Conservation (phyloP, 2,797 vertebrate genomes). For the Alectoris magna region DNA sequence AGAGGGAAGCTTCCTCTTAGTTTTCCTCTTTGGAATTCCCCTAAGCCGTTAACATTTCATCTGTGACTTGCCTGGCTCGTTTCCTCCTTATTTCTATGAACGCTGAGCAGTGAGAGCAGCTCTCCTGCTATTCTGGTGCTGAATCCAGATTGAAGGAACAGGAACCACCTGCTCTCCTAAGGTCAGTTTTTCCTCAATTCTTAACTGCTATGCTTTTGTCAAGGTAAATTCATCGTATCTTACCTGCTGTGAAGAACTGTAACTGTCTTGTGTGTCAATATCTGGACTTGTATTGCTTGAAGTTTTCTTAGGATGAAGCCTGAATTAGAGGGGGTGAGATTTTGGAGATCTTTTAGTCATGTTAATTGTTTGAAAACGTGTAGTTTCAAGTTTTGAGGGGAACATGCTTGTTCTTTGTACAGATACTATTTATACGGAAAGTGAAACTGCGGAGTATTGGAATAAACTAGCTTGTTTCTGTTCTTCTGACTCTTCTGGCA, state of each 20-base stretch:
- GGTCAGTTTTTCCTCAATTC: conserved; percentile 40
- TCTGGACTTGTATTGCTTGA: neutral
- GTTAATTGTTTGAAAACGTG: neutral
- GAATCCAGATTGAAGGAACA: neutral
- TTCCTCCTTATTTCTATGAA: conserved; percentile 50
- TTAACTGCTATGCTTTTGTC: neutral
- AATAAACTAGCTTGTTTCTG: neutral
- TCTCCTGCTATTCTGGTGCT: neutral
- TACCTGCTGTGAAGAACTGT: neutral
- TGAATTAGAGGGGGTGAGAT: neutral
- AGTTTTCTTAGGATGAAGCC: neutral
- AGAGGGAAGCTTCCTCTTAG: conserved; percentile 6
- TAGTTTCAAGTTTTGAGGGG: neutral
- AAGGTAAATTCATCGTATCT: neutral
- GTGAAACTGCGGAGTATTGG: neutral
- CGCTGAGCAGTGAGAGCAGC: neutral
- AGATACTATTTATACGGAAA: neutral
- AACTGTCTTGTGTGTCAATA: neutral
- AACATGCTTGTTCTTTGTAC: fast-evolving
- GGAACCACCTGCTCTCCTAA: neutral
- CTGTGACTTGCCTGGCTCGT: neutral
- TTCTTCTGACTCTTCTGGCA: neutral
- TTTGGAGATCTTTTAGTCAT: neutral
- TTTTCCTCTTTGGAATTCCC: conserved; percentile 53
- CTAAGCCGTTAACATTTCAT: neutral